Evolutionary conservation across 2,888 invertebrate genomes (phyloP).

Genomic region (Mayetiola destructor): DNA sequence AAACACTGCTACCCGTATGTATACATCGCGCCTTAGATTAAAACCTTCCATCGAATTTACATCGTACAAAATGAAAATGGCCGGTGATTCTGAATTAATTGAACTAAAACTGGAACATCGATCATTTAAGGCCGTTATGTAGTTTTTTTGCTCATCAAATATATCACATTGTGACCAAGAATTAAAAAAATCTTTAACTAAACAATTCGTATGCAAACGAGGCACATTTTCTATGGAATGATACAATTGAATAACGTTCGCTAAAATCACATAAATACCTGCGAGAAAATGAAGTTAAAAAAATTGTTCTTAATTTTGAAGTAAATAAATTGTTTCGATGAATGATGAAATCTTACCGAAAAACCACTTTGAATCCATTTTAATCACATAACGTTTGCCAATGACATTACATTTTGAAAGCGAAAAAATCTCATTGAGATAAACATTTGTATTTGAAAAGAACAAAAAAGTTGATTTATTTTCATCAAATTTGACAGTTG

Average conservation of each 20-base stretch:
- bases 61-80: conserved; percentile 37
- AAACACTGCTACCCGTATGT: conserved; percentile 79
- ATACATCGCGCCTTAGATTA: conserved; percentile 90
- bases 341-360: no score
- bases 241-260: neutral
- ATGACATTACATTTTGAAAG: no score
- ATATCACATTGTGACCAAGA: neutral
- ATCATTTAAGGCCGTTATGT: no score
- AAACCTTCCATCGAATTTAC: conserved; percentile 94
- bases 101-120: neutral
- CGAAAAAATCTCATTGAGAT: no score
- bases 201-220: neutral
- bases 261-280: neutral
- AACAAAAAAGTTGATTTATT: no score
- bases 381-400: no score
- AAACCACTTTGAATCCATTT: no score
- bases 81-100: neutral
- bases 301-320: no score
- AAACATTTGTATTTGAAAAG: no score
- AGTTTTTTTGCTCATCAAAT: neutral
- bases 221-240: neutral
- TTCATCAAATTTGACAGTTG: no score
- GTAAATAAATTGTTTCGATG: no score
- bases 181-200: conserved; percentile 7
- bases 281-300: no score